These are phyloP conservation scores for Masticophis lateralis DNA, from an alignment of 2,797 vertebrate species.

Conservation along the genomic window DNA sequence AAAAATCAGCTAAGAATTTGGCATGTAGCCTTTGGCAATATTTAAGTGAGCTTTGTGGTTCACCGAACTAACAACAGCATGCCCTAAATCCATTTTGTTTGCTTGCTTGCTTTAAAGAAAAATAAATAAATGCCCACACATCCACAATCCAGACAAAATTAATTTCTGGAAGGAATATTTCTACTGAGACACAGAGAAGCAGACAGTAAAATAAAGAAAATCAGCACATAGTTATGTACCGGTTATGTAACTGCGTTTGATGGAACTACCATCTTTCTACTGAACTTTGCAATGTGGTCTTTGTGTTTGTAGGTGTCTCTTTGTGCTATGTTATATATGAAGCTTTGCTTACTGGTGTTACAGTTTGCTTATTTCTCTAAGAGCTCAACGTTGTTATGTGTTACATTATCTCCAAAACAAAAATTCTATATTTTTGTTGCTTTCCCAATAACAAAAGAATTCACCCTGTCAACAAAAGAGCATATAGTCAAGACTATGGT, in stretches of 20 bases:
- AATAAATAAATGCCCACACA: neutral
- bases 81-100: neutral
- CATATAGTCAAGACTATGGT: too few species aligned
- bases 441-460: too few species aligned
- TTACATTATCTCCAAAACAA: neutral
- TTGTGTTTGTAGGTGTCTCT: neutral
- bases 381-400: neutral
- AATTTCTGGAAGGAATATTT: neutral
- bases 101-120: neutral
- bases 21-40: neutral
- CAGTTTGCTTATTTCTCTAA: neutral
- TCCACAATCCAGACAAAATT: neutral
- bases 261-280: neutral
- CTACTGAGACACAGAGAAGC: neutral
- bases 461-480: too few species aligned
- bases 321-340: neutral
- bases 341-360: neutral
- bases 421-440: neutral
- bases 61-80: constrained; percentile 1
- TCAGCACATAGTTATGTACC: neutral
- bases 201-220: neutral
- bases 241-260: neutral
- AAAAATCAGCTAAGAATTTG: neutral
- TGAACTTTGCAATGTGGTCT: neutral
- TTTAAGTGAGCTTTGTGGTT: constrained; percentile 6